Base-by-base conservation (phyloP, 2,888 invertebrate species). In the Stramonita haemastoma region DNA sequence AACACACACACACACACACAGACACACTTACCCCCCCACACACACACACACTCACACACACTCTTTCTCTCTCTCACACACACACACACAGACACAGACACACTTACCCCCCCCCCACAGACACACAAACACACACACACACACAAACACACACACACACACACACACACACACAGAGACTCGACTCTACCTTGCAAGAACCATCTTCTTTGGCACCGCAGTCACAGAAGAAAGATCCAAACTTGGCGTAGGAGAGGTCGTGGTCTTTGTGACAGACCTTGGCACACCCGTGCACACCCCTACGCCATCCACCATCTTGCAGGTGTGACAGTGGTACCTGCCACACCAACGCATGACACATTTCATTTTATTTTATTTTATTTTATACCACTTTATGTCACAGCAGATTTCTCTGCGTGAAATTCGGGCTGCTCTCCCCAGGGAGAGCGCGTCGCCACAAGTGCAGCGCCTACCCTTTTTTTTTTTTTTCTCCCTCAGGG, bases 251-350 rank as follows among this genome's bases (percentile, higher is more conserved):
- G 11, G 99, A 95, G 0, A 99, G 97, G 96, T 99, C 99, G 95
- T 99, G 99, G 0, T 98, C 98, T 92, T 98, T 97, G 96, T 99
- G 99, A 95, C 99, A 99, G 17, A 99, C 99, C 89, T 98, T 97
- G 0, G 99, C 99, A 96, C 99, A 99, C 29, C 99, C 0, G 99
- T 98, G 96, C 99, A 99, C 57, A 99, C 99, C 0, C 99, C 99
- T 1, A 99, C 99, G 15, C 99, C 98, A 96, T 99, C 99, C 90
- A 99, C 97, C 99, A 99, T 99, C 96, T 98, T 98, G 96, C 99
- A 99, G 0, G 99, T 99, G 96, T 99, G 99, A 95, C 99, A 99
- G 96, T 99, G 99, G 96, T 99, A 99, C 99, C 99, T n/a, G n/a
- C n/a, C n/a, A n/a, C n/a, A n/a, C n/a, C n/a, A n/a, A n/a, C n/a